A percentile compares a stretch with the other conserved stretches of the same genome.
Conservation (phyloP, 1,140 invertebrate species). For the Hydropsyche tenuis region DNA sequence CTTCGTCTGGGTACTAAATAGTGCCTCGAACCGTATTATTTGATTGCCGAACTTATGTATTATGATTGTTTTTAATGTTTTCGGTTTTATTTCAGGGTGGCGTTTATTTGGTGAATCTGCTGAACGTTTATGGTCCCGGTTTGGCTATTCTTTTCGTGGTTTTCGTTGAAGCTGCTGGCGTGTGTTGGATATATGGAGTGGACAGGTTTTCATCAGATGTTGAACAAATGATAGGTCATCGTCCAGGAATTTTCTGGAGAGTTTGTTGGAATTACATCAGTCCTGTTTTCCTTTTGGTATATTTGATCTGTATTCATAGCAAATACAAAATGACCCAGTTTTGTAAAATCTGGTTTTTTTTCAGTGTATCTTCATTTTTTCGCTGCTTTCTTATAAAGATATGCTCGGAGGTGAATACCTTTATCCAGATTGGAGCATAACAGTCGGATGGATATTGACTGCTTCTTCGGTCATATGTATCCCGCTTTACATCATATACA, state of each 20-base stretch:
- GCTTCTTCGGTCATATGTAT: constrained; percentile 93
- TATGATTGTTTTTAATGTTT: constrained; percentile 14
- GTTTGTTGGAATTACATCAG: constrained; percentile 93
- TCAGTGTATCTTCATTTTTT: constrained; percentile 90
- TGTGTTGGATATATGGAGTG: constrained; percentile 97
- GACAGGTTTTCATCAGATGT: constrained; percentile 88
- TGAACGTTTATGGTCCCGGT: constrained; percentile 95
- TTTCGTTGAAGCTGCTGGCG: constrained; percentile 92
- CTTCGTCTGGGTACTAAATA: background rate
- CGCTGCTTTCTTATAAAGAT: constrained; percentile 84
- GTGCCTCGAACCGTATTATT: background rate
- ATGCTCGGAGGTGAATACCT: constrained; percentile 86
- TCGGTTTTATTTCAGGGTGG: constrained; percentile 72
- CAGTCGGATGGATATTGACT: constrained; percentile 90
- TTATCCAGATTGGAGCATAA: constrained; percentile 90
- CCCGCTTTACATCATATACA: constrained; percentile 85
- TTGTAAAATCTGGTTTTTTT: constrained; percentile 45
- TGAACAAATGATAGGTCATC: constrained; percentile 88
- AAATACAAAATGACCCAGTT: background rate
- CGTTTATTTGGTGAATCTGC: constrained; percentile 91
- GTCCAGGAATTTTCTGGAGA: constrained; percentile 88
- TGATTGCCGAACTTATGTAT: background rate
- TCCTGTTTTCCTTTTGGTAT: constrained; percentile 79
- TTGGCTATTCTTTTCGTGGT: constrained; percentile 96
- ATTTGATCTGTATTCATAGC: background rate